Conservation (phyloP, 2,797 vertebrate species). For the Meriones psammophilus region DNA sequence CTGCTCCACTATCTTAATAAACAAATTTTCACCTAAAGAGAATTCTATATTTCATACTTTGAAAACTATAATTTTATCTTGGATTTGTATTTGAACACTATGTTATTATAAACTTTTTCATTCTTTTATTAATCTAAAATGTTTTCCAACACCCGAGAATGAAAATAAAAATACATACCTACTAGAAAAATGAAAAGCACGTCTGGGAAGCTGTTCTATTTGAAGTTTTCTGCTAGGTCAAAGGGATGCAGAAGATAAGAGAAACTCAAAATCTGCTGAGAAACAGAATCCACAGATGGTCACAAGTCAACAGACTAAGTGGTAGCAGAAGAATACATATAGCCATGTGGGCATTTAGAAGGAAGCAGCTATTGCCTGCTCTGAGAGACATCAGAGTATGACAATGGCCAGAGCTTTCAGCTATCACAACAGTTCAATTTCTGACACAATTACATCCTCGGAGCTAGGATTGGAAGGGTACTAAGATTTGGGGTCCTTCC, state of each 20-base stretch:
- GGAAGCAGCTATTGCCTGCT: background rate
- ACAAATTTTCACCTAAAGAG: background rate
- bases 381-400: background rate
- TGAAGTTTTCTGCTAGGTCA: background rate
- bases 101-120: background rate
- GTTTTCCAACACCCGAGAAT: conserved; percentile 12
- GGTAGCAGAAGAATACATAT: background rate
- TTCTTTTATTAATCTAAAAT: conserved; percentile 44
- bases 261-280: background rate
- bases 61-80: conserved; percentile 34
- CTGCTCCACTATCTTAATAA: conserved; percentile 42
- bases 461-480: background rate
- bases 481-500: background rate
- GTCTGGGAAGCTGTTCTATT: conserved; percentile 36
- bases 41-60: conserved; percentile 24
- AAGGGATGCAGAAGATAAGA: background rate
- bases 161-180: background rate
- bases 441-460: background rate
- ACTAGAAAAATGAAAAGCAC: background rate
- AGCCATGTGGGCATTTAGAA: background rate
- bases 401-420: background rate
- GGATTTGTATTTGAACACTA: conserved; percentile 42
- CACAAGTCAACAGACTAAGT: background rate
- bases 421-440: conserved; percentile 29
- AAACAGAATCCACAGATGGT: background rate